Evolutionary conservation across 2,113 vertebrate genomes (phyloP).

Genomic region (Antigone vipio): DNA sequence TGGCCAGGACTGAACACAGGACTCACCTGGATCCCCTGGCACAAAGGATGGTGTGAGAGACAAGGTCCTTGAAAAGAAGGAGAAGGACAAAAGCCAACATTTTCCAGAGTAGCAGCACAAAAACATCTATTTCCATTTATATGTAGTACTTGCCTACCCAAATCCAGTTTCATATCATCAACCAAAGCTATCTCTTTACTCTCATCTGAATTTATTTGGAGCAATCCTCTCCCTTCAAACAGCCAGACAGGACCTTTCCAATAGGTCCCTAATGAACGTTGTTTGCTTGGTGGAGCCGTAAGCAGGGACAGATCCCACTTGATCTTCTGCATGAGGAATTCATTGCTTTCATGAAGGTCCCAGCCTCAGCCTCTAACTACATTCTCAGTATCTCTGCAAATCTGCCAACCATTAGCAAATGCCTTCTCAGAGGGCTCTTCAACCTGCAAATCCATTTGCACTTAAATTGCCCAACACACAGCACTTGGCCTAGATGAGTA

Average conservation of each 20-base stretch:
- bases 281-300: neutral
- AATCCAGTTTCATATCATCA: neutral
- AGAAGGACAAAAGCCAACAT: neutral
- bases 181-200: neutral
- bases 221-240: neutral
- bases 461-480: neutral
- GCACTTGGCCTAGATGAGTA: slow-evolving; percentile 7
- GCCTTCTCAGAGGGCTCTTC: slow-evolving; percentile 2
- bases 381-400: neutral
- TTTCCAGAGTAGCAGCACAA: neutral
- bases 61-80: neutral
- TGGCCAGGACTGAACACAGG: neutral
- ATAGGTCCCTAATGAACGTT: neutral
- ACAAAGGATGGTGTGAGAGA: neutral
- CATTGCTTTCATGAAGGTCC: neutral
- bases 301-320: neutral
- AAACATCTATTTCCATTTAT: neutral
- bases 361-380: neutral
- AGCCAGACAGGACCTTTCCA: neutral
- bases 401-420: neutral
- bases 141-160: neutral
- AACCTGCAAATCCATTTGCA: slow-evolving; percentile 29
- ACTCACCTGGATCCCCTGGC: neutral
- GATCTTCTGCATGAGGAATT: neutral
- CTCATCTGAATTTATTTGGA: neutral